phyloP scores from a whole-genome alignment of 2,113 vertebrate species.

The Gymnocephalus cernua region DNA sequence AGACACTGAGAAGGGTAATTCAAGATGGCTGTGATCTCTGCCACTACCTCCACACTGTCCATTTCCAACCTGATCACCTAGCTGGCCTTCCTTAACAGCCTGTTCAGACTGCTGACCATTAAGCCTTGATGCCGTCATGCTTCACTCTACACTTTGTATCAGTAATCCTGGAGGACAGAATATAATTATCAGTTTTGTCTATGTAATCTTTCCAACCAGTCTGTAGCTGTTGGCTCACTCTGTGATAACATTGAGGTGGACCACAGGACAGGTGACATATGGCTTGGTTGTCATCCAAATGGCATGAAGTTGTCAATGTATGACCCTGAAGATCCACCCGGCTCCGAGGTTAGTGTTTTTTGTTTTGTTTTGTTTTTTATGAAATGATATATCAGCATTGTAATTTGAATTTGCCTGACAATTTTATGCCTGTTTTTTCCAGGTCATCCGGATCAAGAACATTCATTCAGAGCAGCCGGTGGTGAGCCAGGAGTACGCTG shows the following conservation, averaged over 20 bases:
- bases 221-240: constrained; percentile 83
- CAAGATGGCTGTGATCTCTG: no score
- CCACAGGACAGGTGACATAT: constrained; percentile 88
- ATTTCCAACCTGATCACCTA: no score
- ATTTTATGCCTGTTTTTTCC: constrained; percentile 44
- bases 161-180: neutral
- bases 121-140: no score
- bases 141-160: neutral
- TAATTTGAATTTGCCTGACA: constrained; percentile 61
- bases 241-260: constrained; percentile 91
- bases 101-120: no score
- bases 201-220: constrained; percentile 73
- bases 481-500: constrained; percentile 86
- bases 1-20: no score
- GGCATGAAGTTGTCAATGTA: constrained; percentile 65
- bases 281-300: constrained; percentile 90
- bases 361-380: neutral
- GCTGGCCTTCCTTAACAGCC: no score
- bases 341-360: constrained; percentile 86
- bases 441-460: constrained; percentile 88
- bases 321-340: constrained; percentile 85
- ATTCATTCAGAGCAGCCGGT: constrained; percentile 87
- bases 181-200: neutral
- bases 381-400: constrained; percentile 66
- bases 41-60: no score